Percentiles rank a stretch among this genome's conserved stretches.
phyloP scores from a whole-genome alignment of 2,797 vertebrate species.

The Antrozous pallidus region DNA sequence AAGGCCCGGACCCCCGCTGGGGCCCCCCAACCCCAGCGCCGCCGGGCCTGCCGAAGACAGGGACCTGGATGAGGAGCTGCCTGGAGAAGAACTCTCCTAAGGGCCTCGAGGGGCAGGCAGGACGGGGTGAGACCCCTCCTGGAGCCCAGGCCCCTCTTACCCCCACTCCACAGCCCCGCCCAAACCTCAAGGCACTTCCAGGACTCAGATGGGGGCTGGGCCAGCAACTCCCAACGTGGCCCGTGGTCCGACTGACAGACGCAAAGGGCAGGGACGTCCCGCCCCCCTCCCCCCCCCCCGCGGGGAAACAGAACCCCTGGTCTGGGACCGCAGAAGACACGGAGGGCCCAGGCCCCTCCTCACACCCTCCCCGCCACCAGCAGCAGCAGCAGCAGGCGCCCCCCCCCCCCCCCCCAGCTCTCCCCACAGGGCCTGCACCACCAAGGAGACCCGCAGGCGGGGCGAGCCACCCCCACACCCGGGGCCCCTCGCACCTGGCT shows the following conservation, averaged over 20 bases:
- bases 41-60: slow-evolving; percentile 91
- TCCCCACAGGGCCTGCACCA: slow-evolving; percentile 36
- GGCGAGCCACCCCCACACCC: slow-evolving; percentile 57
- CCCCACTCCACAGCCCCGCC: slow-evolving; percentile 59
- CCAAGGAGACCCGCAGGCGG: slow-evolving; percentile 69
- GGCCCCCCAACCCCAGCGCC: slow-evolving; percentile 90
- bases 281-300: slow-evolving; percentile 29
- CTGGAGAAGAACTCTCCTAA: slow-evolving; percentile 90
- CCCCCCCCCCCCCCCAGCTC: slow-evolving; percentile 56
- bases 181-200: slow-evolving; percentile 75
- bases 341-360: slow-evolving; percentile 63
- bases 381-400: slow-evolving; percentile 70
- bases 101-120: slow-evolving; percentile 76
- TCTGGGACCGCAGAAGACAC: slow-evolving; percentile 57
- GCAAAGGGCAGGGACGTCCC: background rate
- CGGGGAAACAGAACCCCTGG: slow-evolving; percentile 45
- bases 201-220: slow-evolving; percentile 67
- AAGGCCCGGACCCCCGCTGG: slow-evolving; percentile 90
- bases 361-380: slow-evolving; percentile 44
- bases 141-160: slow-evolving; percentile 59
- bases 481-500: background rate
- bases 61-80: slow-evolving; percentile 96
- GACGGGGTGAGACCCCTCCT: slow-evolving; percentile 69
- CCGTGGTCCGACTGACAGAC: slow-evolving; percentile 52
- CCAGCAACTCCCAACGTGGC: slow-evolving; percentile 25